Evolutionary conservation across 2,113 vertebrate species (phyloP).

Genomic region (Prunella fulvescens): DNA sequence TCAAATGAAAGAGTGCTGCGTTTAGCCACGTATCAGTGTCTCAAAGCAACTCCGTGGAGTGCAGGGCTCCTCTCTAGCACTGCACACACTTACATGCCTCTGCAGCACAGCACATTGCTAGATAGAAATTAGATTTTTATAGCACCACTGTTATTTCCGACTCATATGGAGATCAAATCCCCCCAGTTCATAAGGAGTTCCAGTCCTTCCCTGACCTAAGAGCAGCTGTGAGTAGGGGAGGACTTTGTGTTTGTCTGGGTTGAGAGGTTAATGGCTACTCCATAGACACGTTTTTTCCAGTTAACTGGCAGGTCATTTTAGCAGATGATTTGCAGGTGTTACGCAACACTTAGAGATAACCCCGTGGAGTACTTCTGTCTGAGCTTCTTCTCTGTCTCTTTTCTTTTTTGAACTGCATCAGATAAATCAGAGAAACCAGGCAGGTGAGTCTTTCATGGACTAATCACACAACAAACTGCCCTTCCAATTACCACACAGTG

Average conservation of each 20-base stretch:
- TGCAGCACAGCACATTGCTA: background rate
- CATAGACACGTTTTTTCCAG: background rate
- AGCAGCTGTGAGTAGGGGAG: background rate
- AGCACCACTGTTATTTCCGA: background rate
- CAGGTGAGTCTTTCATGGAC: conserved; percentile 8
- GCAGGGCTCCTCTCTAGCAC: background rate
- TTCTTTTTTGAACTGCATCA: background rate
- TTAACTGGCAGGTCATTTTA: conserved; percentile 45
- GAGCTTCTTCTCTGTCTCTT: background rate
- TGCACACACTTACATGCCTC: background rate
- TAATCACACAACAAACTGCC: background rate
- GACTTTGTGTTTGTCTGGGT: background rate
- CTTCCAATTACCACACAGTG: background rate
- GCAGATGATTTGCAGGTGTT: conserved; percentile 51
- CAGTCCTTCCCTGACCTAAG: background rate
- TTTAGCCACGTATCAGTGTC: background rate
- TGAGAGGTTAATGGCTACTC: conserved; percentile 33
- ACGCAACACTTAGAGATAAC: conserved; percentile 32
- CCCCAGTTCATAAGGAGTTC: background rate
- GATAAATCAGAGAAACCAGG: conserved; percentile 16
- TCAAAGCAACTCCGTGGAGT: background rate
- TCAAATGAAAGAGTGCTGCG: background rate
- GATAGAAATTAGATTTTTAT: background rate
- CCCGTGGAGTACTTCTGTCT: background rate
- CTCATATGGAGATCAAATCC: background rate